Evolutionary conservation across 2,888 invertebrate genomes (phyloP).

Genomic region (Pachycephus smyrnensis): DNA sequence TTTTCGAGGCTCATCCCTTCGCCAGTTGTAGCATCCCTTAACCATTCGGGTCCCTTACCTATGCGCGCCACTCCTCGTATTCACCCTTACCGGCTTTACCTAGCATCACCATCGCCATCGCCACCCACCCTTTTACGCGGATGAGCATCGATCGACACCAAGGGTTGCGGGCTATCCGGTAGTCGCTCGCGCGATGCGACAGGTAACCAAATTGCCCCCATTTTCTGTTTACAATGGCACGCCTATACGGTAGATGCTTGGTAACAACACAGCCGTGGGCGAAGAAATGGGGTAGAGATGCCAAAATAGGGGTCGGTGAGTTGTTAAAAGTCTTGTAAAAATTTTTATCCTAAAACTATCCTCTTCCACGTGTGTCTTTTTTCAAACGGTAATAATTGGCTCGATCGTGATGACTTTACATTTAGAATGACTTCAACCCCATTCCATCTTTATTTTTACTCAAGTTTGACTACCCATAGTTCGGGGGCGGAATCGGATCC

Average conservation of each 20-base stretch:
- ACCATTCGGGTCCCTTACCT: slow-evolving; percentile 36
- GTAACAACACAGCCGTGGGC: background rate
- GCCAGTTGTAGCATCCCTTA: slow-evolving; percentile 25
- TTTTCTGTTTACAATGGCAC: slow-evolving; percentile 20
- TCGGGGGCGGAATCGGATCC: background rate
- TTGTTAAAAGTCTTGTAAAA: background rate
- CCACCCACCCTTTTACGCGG: slow-evolving; percentile 60
- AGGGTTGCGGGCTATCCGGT: slow-evolving; percentile 29
- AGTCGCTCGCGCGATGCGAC: slow-evolving; percentile 27
- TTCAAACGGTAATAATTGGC: background rate
- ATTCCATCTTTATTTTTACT: background rate
- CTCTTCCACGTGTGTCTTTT: background rate
- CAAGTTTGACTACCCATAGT: background rate
- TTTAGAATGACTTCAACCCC: background rate
- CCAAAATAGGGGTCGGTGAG: background rate
- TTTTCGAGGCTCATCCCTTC: slow-evolving; percentile 52
- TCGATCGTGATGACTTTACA: background rate
- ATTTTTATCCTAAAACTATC: background rate
- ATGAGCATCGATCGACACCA: slow-evolving; percentile 65
- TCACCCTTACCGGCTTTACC: background rate
- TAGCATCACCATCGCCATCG: slow-evolving; percentile 11
- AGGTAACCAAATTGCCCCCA: slow-evolving; percentile 48
- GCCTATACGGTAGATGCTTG: background rate
- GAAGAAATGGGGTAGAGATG: background rate
- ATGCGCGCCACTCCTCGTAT: slow-evolving; percentile 16